Evolutionary conservation across 2,797 vertebrate genomes (phyloP), one percentile per base, ranked within the genome.

Genomic region (Sebastes cheni): DNA sequence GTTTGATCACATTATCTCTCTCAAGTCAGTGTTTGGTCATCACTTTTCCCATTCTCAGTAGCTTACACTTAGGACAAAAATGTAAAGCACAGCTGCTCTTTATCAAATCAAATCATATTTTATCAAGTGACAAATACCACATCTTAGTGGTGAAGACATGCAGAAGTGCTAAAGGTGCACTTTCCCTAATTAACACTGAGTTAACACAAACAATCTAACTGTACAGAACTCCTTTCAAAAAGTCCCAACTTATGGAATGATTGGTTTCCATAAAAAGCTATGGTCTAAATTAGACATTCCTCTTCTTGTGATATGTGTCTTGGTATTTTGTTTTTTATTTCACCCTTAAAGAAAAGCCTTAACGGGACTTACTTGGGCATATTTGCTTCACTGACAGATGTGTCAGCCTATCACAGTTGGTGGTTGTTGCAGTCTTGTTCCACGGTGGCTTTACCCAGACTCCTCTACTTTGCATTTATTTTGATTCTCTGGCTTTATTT

Each of bases 1-100:
- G 55, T 79, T 82, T 80, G 72, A 80, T 72, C 66, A 64, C 77
- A 71, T 81, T 58, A 72, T 67, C 23, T 55, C 20, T 39, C 34
- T 36, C 23, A 14, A 9, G 0, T 68, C 32, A 61, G 32, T 22
- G 60, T 56, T 66, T 74, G 46, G 13, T 54, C 61, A 60, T 77
- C 42, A 30, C n/a, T 46, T 70, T 74, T 59, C 9, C 52, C 29
- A 18, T n/a, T 34, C 34, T 13, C 8, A 25, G 27, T 4, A 34
- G 29, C 4, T 50, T 50, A 50, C 18, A 50, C 23, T 22, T 0
- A 30, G 22, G 58, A 16, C 22, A 27, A 23, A 42, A 42, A 42
- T 16, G 8, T 36, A 2, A 69, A 9, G 32, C 14, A 25, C 11
- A 10, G 10, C 8, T 39, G 10, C 27, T 76, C 25, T 66, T 74